These are phyloP conservation scores for Fundulus diaphanus DNA, from an alignment of 2,797 vertebrate species.

Conservation along the genomic window DNA sequence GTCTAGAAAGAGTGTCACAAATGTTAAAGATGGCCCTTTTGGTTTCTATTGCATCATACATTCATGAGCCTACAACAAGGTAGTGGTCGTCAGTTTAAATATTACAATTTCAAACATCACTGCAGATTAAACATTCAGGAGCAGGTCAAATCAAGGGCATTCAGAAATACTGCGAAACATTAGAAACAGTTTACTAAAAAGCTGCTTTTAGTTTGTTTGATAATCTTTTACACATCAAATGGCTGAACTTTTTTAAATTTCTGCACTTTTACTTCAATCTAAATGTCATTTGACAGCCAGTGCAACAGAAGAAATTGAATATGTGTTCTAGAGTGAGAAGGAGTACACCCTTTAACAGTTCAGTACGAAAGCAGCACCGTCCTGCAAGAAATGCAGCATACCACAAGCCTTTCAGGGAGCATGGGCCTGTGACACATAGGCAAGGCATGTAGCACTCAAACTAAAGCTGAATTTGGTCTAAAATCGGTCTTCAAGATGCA, in stretches of 20 bases:
- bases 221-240: background rate
- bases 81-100: conserved; percentile 28
- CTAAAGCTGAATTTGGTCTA: conserved; percentile 30
- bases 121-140: background rate
- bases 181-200: background rate
- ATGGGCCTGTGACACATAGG: conserved; percentile 69
- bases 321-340: conserved; percentile 29
- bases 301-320: conserved; percentile 5
- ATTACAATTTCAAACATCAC: conserved; percentile 7
- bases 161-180: background rate
- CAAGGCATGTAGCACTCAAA: conserved; percentile 65
- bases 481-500: conserved; percentile 22
- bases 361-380: conserved; percentile 61
- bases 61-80: conserved; percentile 68
- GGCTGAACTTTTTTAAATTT: background rate
- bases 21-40: conserved; percentile 69
- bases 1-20: conserved; percentile 66
- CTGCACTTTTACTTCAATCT: background rate
- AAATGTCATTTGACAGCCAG: background rate
- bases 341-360: conserved; percentile 43
- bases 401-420: conserved; percentile 53
- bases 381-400: conserved; percentile 57
- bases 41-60: conserved; percentile 78
- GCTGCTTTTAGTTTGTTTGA: background rate
- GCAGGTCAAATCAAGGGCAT: background rate